Evolutionary conservation across 2,888 invertebrate species (phyloP).

Genomic region (Selenia dentaria): DNA sequence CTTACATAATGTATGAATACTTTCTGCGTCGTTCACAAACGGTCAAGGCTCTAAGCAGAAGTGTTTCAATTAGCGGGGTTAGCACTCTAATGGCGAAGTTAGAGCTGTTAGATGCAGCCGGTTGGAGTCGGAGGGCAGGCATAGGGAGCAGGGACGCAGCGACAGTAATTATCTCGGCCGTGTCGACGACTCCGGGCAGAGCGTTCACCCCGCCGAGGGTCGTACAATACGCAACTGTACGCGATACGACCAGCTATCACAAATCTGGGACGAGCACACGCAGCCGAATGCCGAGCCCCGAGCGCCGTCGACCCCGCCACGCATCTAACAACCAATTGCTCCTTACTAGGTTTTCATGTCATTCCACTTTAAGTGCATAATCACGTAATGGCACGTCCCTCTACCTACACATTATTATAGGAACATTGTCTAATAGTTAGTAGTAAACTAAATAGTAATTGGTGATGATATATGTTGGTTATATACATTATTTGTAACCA

Average conservation of each 20-base stretch:
- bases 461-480: conserved; percentile 28
- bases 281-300: conserved; percentile 29
- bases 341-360: conserved; percentile 48
- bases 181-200: conserved; percentile 80
- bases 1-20: conserved; percentile 20
- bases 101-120: conserved; percentile 42
- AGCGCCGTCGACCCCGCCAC: conserved; percentile 23
- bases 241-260: conserved; percentile 58
- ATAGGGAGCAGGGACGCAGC: conserved; percentile 63
- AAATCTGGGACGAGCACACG: conserved; percentile 57
- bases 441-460: conserved; percentile 27
- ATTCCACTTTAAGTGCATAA: conserved; percentile 29
- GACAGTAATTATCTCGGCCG: conserved; percentile 79
- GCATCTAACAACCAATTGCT: conserved; percentile 43
- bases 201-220: conserved; percentile 78
- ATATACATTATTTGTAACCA: conserved; percentile 26
- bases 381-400: conserved; percentile 7
- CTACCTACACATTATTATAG: conserved; percentile 22
- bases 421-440: conserved; percentile 20
- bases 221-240: conserved; percentile 72
- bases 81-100: conserved; percentile 37
- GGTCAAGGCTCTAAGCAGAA: conserved; percentile 38
- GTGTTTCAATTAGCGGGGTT: conserved; percentile 53
- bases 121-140: conserved; percentile 39
- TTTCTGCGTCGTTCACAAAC: conserved; percentile 21